Percentiles rank a stretch among this genome's conserved stretches.
phyloP scores from a whole-genome alignment of 2,888 invertebrate species.

The Anthoptus insignis region DNA sequence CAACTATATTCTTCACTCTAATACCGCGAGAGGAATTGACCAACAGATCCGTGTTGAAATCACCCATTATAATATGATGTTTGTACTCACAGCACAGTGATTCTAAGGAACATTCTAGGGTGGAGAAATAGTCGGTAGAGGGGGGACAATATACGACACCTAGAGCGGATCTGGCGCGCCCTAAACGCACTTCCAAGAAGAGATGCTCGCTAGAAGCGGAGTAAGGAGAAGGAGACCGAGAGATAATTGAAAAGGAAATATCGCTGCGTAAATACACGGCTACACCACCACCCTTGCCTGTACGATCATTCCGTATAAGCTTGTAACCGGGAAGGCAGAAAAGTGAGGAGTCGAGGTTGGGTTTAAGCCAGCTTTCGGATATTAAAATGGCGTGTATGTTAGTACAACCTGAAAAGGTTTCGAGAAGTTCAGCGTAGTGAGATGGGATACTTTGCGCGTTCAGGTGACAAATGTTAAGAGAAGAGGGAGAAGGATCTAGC shows the following conservation, averaged over 20 bases:
- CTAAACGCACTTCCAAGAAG: not conserved
- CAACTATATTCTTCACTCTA: not conserved
- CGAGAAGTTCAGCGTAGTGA: not conserved
- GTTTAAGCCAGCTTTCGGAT: not conserved
- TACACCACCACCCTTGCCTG: not conserved
- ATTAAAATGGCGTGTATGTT: not conserved
- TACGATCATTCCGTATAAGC: not conserved
- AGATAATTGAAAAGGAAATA: not conserved
- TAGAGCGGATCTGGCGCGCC: not conserved
- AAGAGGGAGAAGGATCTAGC: too few species aligned
- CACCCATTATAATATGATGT: not conserved
- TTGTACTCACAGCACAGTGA: not conserved
- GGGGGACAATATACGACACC: not conserved
- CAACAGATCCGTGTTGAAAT: not conserved
- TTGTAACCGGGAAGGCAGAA: not conserved
- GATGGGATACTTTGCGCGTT: not conserved
- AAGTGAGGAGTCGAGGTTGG: not conserved
- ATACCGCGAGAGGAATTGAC: not conserved
- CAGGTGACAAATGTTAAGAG: too few species aligned
- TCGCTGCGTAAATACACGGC: not conserved
- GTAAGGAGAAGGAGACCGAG: not conserved
- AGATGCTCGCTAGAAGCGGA: not conserved
- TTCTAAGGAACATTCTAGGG: not conserved
- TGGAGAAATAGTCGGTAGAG: not conserved
- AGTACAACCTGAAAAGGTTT: not conserved